Percentiles rank a stretch among this genome's conserved stretches.
Conservation (phyloP, 2,113 vertebrate species). For the Ochotona curzoniae region DNA sequence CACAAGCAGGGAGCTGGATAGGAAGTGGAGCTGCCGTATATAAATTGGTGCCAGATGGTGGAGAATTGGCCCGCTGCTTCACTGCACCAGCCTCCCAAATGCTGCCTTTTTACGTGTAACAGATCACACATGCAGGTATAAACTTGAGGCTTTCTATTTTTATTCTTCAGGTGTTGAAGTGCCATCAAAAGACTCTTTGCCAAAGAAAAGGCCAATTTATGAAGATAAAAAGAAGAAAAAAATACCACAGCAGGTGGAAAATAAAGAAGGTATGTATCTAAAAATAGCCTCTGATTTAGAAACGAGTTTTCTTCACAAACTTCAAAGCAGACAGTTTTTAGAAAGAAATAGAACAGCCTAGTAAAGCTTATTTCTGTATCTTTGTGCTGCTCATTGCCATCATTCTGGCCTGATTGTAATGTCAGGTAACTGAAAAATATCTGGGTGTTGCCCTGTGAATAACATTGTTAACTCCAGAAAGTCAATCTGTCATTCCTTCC, state of each 20-base stretch:
- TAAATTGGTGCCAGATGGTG: too few species aligned
- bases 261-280: constrained; percentile 90
- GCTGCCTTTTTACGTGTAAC: not conserved
- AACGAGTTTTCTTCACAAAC: not conserved
- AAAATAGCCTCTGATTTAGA: not conserved
- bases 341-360: not conserved
- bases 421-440: constrained; percentile 11
- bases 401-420: constrained; percentile 42
- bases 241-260: constrained; percentile 86
- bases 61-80: too few species aligned
- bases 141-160: constrained; percentile 13
- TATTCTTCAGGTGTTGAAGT: constrained; percentile 93
- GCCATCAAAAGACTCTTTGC: constrained; percentile 97
- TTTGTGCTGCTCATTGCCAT: not conserved
- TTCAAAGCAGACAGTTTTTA: not conserved
- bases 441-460: not conserved
- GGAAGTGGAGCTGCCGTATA: too few species aligned
- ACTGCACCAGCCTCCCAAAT: not conserved
- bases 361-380: not conserved
- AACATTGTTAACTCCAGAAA: not conserved
- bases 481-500: not conserved
- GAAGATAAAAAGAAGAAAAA: constrained; percentile 97
- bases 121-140: not conserved
- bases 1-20: too few species aligned
- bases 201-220: constrained; percentile 98